These are phyloP conservation scores for Mimas tiliae DNA, from an alignment of 2,888 invertebrate genomes.

Conservation along the genomic window DNA sequence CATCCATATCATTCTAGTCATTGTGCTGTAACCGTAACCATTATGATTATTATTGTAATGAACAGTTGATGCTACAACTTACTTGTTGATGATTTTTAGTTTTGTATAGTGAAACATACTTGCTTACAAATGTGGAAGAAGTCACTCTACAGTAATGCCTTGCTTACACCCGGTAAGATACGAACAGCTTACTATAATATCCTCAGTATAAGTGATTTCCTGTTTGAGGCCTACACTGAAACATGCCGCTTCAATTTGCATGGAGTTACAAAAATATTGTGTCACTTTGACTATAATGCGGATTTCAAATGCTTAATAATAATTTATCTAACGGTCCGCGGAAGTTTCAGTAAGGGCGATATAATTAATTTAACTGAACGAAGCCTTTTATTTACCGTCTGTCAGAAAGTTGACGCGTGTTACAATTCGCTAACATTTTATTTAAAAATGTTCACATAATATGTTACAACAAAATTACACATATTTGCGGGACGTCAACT, in stretches of 20 bases:
- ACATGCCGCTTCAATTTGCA: constrained; percentile 64
- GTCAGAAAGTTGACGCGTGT: constrained; percentile 66
- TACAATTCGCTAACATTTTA: constrained; percentile 29
- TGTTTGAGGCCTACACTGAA: constrained; percentile 75
- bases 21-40: constrained; percentile 78
- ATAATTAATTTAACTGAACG: constrained; percentile 68
- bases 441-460: constrained; percentile 24
- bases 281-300: constrained; percentile 21
- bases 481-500: constrained; percentile 56
- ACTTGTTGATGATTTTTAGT: constrained; percentile 77
- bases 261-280: constrained; percentile 44
- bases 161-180: constrained; percentile 85
- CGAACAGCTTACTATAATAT: constrained; percentile 83
- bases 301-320: constrained; percentile 35
- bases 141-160: constrained; percentile 84
- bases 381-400: constrained; percentile 67
- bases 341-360: constrained; percentile 76
- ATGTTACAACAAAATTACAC: constrained; percentile 18
- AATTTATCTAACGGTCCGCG: constrained; percentile 43
- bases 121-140: constrained; percentile 84
- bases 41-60: constrained; percentile 64
- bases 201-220: constrained; percentile 82
- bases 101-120: constrained; percentile 84
- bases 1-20: constrained; percentile 74
- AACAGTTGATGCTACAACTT: constrained; percentile 82